Evolutionary conservation across 2,888 invertebrate genomes (phyloP).

Genomic region (Melieria crassipennis): DNA sequence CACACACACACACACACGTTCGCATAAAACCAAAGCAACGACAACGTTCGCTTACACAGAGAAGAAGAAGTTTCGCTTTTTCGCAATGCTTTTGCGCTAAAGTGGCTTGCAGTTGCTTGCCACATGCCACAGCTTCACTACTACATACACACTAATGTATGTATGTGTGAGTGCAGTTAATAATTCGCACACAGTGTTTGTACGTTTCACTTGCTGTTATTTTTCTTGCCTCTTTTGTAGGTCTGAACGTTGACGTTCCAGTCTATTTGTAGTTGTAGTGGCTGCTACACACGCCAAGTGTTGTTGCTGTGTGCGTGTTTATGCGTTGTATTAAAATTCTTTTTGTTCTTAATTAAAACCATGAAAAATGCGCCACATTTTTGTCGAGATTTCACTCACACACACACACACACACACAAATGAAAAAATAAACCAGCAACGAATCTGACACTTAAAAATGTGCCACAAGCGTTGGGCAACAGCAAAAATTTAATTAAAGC

Average conservation of each 20-base stretch:
- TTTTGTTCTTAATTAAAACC: slow-evolving; percentile 20
- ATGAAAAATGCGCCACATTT: slow-evolving; percentile 22
- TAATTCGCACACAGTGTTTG: background rate
- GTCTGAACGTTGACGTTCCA: too few relatives aligned
- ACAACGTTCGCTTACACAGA: too few relatives aligned
- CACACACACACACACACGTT: too few relatives aligned
- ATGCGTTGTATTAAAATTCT: slow-evolving; percentile 16
- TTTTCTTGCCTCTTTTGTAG: background rate
- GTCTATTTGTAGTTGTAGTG: background rate
- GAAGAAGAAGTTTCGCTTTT: too few relatives aligned
- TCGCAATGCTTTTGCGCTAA: too few relatives aligned
- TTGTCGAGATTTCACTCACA: background rate
- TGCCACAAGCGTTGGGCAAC: background rate
- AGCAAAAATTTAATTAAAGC: slow-evolving; percentile 25
- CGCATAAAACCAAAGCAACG: too few relatives aligned
- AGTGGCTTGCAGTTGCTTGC: too few relatives aligned
- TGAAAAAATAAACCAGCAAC: background rate
- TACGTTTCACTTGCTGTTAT: too few relatives aligned
- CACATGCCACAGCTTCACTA: too few relatives aligned
- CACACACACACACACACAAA: background rate
- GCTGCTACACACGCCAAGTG: too few relatives aligned
- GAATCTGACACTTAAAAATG: background rate
- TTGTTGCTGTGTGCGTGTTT: too few relatives aligned
- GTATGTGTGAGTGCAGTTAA: background rate
- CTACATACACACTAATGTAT: background rate